Conservation (phyloP, 2,113 vertebrate genomes). For the Apteryx mantelli region DNA sequence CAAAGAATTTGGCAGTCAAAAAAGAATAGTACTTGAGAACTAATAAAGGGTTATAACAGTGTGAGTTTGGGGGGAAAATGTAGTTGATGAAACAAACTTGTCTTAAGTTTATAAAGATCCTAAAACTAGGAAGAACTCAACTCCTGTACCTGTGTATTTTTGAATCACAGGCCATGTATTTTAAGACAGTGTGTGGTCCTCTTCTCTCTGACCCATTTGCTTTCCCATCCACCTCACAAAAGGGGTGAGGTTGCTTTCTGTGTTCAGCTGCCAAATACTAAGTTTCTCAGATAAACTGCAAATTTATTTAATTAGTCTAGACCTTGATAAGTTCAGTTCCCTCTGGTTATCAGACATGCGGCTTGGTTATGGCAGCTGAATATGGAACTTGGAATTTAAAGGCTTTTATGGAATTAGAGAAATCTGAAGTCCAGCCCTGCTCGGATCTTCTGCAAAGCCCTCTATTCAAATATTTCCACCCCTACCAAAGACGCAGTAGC, state of each 20-base stretch:
- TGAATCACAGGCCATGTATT: not conserved
- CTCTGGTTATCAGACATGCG: not conserved
- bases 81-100: not conserved
- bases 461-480: not conserved
- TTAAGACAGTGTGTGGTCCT: not conserved
- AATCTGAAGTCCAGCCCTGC: not conserved
- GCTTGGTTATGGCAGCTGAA: not conserved
- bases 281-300: not conserved
- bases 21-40: not conserved
- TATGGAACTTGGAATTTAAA: not conserved
- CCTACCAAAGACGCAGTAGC: not conserved
- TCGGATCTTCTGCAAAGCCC: not conserved
- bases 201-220: not conserved
- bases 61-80: not conserved
- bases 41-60: not conserved
- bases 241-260: not conserved
- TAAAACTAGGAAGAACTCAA: not conserved
- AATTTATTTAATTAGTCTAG: not conserved
- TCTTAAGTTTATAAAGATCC: constrained; percentile 12
- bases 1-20: not conserved
- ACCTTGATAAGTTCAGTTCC: not conserved
- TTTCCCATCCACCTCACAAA: not conserved
- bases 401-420: not conserved
- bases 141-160: not conserved
- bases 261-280: not conserved